Base-by-base conservation (phyloP, 2,888 invertebrate species). In the Drepana falcataria region DNA sequence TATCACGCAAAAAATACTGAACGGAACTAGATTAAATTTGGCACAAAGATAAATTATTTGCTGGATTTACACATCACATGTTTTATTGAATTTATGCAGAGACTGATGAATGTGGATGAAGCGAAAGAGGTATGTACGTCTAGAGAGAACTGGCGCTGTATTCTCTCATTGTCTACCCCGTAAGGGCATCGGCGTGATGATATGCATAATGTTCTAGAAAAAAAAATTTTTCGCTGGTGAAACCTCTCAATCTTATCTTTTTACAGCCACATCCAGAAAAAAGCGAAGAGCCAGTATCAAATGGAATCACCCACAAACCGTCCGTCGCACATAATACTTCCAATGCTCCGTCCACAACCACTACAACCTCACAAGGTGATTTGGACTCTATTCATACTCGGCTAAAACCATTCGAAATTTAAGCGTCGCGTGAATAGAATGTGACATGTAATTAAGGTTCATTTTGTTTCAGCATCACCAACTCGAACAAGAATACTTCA, bases 401-500 rank as follows among this genome's bases (percentile, higher is more conserved):
- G 35, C 6, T 35, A 48, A 9, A 21, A 2, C 9, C 9, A 44
- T 44, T 2, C 37, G 37, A 3, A 44, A 44, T 44, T 4, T 4
- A 7, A 2, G 3, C 2, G 7, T 40, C 7, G 2, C 7, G 40
- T 40, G 40, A 40, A 40, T 40, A 6, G 2, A 7, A 9, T 44
- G 44, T 44, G 35, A 48, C 35, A 48, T 48, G 35, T 48, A 9
- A 44, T 44, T 44, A 44, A 44, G 44, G 44, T 44, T n/a, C 35
- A 49, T 47, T 37, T 55, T 55, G 7, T 79, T 75, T 2, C 74
- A 91, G 91, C 90, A 59, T 92, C 92, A 2, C 94, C 95, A 41
- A 93, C 94, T 0, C 93, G 94, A 61, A 94, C 93, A 66, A 92
- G 92, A 55, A 93, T 96, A 52, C 85, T 95, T 6, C 93, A 94